phyloP scores from a whole-genome alignment of 2,888 invertebrate genomes.

The Dynastes tityus region DNA sequence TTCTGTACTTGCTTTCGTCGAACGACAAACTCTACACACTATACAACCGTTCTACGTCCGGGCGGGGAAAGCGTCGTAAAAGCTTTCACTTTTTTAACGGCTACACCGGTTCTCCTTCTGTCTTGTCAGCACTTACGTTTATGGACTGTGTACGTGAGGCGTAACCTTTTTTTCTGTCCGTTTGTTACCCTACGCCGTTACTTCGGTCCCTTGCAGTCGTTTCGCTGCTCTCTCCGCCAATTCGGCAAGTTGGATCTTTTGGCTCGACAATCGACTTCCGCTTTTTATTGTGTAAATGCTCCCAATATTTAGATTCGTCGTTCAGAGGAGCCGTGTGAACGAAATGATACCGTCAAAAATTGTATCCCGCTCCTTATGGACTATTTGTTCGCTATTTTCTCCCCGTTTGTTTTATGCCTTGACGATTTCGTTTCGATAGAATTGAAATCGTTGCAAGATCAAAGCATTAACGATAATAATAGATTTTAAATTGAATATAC shows the following conservation, averaged over 20 bases:
- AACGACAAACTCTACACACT: constrained; percentile 32
- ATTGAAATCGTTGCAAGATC: constrained; percentile 17
- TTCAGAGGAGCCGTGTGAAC: background rate
- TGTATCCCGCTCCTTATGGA: constrained; percentile 32
- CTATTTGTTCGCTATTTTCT: constrained; percentile 41
- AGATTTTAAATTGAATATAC: constrained; percentile 21
- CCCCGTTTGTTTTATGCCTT: constrained; percentile 42
- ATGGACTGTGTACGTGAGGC: constrained; percentile 58
- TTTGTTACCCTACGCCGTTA: constrained; percentile 48
- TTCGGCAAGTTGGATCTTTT: constrained; percentile 34
- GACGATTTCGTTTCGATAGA: constrained; percentile 30
- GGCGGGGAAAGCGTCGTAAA: constrained; percentile 56
- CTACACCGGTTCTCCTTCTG: constrained; percentile 58
- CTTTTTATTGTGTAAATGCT: constrained; percentile 46
- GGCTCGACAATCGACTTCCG: constrained; percentile 38
- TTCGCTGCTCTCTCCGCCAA: constrained; percentile 33
- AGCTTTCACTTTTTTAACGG: constrained; percentile 61
- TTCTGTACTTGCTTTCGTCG: constrained; percentile 50
- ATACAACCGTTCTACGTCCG: constrained; percentile 27
- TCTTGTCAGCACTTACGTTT: constrained; percentile 61
- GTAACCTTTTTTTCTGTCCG: constrained; percentile 53
- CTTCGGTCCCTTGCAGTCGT: constrained; percentile 28
- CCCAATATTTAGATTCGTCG: constrained; percentile 45
- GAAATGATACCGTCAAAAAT: constrained; percentile 41
- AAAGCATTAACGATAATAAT: background rate